Conservation (phyloP, 2,888 invertebrate genomes). For the Microchrysa polita region DNA sequence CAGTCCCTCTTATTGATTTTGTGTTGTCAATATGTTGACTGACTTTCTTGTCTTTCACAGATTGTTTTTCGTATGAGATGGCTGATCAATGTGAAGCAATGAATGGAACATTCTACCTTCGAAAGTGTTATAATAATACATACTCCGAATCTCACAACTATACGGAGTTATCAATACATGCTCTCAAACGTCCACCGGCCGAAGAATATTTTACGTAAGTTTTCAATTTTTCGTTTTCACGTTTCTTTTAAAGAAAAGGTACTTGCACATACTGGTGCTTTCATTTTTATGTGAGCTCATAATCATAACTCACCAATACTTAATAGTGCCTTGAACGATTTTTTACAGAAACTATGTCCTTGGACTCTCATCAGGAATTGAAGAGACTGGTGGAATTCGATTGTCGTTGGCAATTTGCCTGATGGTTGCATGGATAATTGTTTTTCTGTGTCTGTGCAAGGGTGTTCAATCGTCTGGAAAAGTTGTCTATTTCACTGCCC, state of each 20-base stretch:
- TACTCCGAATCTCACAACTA: conserved; percentile 69
- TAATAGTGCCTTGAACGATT: not conserved
- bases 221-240: not conserved
- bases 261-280: not conserved
- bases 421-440: conserved; percentile 80
- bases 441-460: conserved; percentile 80
- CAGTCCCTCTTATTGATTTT: no score
- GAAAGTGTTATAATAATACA: conserved; percentile 70
- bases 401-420: conserved; percentile 79
- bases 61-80: conserved; percentile 75
- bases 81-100: conserved; percentile 70
- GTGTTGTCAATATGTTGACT: no score
- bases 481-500: conserved; percentile 80
- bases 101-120: conserved; percentile 73
- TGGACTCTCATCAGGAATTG: conserved; percentile 75
- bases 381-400: conserved; percentile 74
- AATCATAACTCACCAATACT: no score
- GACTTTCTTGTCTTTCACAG: conserved; percentile 66
- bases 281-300: no score
- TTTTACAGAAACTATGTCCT: conserved; percentile 54
- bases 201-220: conserved; percentile 79
- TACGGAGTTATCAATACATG: conserved; percentile 67
- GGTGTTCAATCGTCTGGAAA: conserved; percentile 84
- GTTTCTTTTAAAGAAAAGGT: conserved; percentile 10
- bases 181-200: conserved; percentile 72